Percentiles rank a stretch among this genome's conserved stretches.
Evolutionary conservation across 2,113 vertebrate species (phyloP).

Genomic region (Gymnogyps californianus): DNA sequence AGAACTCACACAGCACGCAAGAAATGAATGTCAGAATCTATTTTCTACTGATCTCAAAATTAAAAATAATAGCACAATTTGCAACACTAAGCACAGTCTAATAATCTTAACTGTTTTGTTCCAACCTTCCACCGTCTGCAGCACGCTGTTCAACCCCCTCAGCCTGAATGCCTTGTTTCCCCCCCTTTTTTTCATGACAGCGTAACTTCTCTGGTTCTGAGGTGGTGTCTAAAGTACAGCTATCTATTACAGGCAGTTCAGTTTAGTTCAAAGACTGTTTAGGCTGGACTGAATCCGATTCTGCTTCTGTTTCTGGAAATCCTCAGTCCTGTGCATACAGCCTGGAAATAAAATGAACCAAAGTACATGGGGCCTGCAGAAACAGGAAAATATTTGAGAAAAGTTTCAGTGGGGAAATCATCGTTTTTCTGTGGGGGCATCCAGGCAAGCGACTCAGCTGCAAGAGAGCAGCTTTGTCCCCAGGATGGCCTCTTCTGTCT

Average conservation of each 20-base stretch:
- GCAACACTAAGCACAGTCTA: background rate
- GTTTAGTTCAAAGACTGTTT: background rate
- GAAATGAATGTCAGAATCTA: background rate
- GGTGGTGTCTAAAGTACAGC: background rate
- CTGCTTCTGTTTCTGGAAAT: background rate
- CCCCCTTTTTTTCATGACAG: background rate
- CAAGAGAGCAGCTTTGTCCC: background rate
- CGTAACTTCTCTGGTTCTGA: background rate
- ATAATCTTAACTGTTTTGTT: background rate
- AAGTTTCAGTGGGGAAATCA: background rate
- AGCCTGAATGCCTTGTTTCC: background rate
- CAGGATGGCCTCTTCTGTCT: too few relatives aligned
- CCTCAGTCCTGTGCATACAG: background rate
- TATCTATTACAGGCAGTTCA: too few relatives aligned
- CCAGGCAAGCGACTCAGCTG: background rate
- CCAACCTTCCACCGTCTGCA: too few relatives aligned
- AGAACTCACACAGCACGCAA: background rate
- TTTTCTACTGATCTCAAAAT: background rate
- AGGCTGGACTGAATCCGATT: too few relatives aligned
- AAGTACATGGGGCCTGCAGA: background rate
- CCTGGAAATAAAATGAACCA: background rate
- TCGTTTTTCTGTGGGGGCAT: background rate
- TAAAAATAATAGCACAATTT: background rate
- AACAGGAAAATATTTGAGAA: background rate
- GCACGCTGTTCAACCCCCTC: background rate